Evolutionary conservation across 1,140 invertebrate genomes (phyloP).

Genomic region (Tribolium madens): DNA sequence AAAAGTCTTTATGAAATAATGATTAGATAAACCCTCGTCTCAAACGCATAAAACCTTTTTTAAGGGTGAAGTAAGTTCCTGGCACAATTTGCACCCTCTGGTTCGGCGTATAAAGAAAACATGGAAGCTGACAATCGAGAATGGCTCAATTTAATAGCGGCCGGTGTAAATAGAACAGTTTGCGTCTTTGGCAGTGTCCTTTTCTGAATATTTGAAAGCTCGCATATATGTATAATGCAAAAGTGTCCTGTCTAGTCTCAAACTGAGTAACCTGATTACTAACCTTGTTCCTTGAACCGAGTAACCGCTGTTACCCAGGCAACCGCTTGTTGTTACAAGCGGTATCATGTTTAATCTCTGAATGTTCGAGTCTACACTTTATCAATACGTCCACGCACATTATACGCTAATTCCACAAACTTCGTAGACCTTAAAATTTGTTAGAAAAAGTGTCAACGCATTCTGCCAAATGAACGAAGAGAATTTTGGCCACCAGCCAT

Average conservation of each 20-base stretch:
- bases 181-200: conserved; percentile 17
- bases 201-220: conserved; percentile 14
- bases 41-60: conserved; percentile 24
- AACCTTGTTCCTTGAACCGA: conserved; percentile 4
- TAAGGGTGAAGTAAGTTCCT: neutral
- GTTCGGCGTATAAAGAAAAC: conserved; percentile 17
- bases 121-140: conserved; percentile 28
- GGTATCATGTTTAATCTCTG: conserved; percentile 36
- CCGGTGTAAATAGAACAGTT: conserved; percentile 28
- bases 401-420: conserved; percentile 23
- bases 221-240: conserved; percentile 12
- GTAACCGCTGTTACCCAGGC: conserved; percentile 18
- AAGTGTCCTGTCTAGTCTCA: conserved; percentile 8
- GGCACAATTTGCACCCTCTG: conserved; percentile 27
- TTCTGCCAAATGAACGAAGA: neutral
- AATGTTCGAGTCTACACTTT: conserved; percentile 21
- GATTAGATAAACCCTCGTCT: conserved; percentile 5
- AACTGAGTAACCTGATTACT: conserved; percentile 30
- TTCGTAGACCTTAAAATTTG: neutral
- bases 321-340: conserved; percentile 9
- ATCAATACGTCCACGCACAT: conserved; percentile 35
- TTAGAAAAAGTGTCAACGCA: too few relatives aligned
- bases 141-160: conserved; percentile 30
- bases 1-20: conserved; percentile 3
- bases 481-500: too few relatives aligned